Evolutionary conservation across 2,888 invertebrate species (phyloP).

Genomic region (Drosophila rellima): DNA sequence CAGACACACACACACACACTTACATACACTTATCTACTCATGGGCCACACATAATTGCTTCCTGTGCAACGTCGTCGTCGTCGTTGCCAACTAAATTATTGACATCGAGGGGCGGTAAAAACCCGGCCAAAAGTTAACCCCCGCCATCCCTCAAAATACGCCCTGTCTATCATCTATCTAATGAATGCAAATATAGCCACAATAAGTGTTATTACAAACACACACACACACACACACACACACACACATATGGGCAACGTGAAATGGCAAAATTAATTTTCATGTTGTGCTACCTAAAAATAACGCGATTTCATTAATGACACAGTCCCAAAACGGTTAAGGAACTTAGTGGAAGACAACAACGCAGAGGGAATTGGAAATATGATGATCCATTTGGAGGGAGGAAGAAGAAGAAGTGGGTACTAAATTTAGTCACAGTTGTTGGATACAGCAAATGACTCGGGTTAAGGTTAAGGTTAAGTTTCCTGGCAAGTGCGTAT

Average conservation of each 20-base stretch:
- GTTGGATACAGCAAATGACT: background rate
- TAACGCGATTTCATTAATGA: conserved; percentile 61
- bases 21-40: conserved; percentile 28
- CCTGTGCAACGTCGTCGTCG: conserved; percentile 45
- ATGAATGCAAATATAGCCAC: conserved; percentile 64
- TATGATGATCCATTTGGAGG: background rate
- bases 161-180: conserved; percentile 54
- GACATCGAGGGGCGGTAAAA: conserved; percentile 40
- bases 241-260: conserved; percentile 33
- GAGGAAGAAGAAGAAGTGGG: background rate
- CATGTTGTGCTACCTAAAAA: conserved; percentile 60
- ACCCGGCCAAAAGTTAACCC: background rate
- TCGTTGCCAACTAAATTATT: conserved; percentile 64
- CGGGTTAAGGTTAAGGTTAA: conserved; percentile 12
- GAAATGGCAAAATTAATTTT: conserved; percentile 64
- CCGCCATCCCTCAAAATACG: background rate
- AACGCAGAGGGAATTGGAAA: background rate
- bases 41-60: conserved; percentile 66
- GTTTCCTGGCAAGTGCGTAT: conserved; percentile 12
- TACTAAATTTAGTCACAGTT: conserved; percentile 39
- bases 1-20: conserved; percentile 2
- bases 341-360: background rate
- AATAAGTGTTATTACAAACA: conserved; percentile 55
- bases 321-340: conserved; percentile 29
- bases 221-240: conserved; percentile 4